These are phyloP conservation scores for Acipenser oxyrinchus DNA, from an alignment of 2,797 vertebrate genomes.

Conservation along the genomic window DNA sequence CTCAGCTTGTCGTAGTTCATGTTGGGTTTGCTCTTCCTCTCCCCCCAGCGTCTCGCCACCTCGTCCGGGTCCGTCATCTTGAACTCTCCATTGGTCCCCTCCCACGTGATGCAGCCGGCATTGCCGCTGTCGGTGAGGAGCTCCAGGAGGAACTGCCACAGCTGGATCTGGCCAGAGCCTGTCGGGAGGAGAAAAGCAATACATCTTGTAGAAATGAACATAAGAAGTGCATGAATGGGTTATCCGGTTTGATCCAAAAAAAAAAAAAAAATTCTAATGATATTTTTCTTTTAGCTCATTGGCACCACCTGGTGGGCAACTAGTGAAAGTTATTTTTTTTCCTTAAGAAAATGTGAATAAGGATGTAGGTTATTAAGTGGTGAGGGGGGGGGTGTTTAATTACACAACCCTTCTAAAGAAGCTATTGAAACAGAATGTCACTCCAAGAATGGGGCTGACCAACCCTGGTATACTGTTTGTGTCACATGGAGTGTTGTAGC, in stretches of 20 bases:
- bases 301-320: not conserved
- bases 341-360: too few species aligned
- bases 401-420: too few species aligned
- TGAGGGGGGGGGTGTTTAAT: too few species aligned
- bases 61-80: slow-evolving; percentile 79
- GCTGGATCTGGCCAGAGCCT: slow-evolving; percentile 80
- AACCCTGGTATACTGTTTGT: too few species aligned
- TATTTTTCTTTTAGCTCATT: not conserved
- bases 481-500: too few species aligned
- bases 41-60: slow-evolving; percentile 75
- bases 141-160: slow-evolving; percentile 79
- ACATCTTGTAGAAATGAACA: not conserved
- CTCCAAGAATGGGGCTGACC: too few species aligned
- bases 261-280: not conserved
- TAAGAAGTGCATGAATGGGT: not conserved
- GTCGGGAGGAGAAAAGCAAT: not conserved
- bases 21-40: slow-evolving; percentile 68
- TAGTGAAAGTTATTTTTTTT: not conserved
- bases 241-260: not conserved
- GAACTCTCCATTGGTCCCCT: slow-evolving; percentile 74
- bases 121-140: slow-evolving; percentile 69
- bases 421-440: too few species aligned
- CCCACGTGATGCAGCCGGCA: slow-evolving; percentile 69
- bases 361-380: too few species aligned
- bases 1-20: slow-evolving; percentile 67